Percentiles rank a stretch among this genome's conserved stretches.
Conservation (phyloP, 1,140 invertebrate genomes). For the Drosophila eugracilis region DNA sequence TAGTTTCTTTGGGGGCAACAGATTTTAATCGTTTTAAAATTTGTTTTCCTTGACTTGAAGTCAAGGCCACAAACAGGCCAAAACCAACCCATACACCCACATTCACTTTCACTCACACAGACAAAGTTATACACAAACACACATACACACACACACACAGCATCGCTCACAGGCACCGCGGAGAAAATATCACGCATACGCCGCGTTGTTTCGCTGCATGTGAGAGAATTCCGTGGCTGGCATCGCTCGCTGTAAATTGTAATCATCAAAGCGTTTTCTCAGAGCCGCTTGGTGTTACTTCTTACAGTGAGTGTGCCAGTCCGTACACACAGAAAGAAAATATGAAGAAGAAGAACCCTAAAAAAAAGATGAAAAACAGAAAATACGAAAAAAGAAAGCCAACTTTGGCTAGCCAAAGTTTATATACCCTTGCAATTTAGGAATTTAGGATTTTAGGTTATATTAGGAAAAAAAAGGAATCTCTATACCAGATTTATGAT, state of each 20-base stretch:
- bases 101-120: not conserved
- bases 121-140: not conserved
- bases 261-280: constrained; percentile 74
- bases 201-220: constrained; percentile 37
- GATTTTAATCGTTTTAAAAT: constrained; percentile 61
- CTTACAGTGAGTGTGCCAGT: constrained; percentile 83
- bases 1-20: not conserved
- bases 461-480: not conserved
- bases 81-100: not conserved
- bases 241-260: constrained; percentile 79
- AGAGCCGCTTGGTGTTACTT: constrained; percentile 84
- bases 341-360: not conserved
- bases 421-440: constrained; percentile 3
- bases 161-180: constrained; percentile 1
- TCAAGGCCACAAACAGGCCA: constrained; percentile 12
- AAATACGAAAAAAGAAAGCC: not conserved
- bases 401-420: constrained; percentile 1
- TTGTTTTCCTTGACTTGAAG: constrained; percentile 15
- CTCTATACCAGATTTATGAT: constrained; percentile 1
- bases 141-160: constrained; percentile 5
- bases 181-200: constrained; percentile 50
- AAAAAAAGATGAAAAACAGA: not conserved
- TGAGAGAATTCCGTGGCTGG: constrained; percentile 37
- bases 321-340: constrained; percentile 22
- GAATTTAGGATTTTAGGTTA: not conserved